Base-by-base conservation (phyloP, 1,140 invertebrate species). In the Chymomyza costata region DNA sequence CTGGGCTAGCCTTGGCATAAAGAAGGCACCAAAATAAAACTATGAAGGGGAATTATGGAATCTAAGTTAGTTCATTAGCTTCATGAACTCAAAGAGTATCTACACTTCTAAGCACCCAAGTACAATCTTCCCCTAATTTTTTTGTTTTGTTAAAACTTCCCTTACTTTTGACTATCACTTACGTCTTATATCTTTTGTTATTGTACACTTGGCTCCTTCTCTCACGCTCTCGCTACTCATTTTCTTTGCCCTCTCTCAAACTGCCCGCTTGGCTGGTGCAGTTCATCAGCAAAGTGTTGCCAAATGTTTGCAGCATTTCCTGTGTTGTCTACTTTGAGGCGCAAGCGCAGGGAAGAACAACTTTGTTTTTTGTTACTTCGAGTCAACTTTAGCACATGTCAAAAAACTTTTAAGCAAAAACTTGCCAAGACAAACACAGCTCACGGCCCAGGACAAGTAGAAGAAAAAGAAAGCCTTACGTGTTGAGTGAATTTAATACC, bases 241-340 rank as follows among this genome's bases (percentile, higher is more conserved):
- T n/a, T n/a, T n/a, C 44, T 14, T 39, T 8, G 31, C 13, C 19
- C 16, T 28, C 34, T 34, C 35, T 8, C 47, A 49, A 31, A 25
- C 15, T 25, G 57, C 54, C 51, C 52, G 45, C 8, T 32, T 43
- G 13, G 30, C 25, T 43, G n/a, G n/a, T 46, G 2, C 31, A 25
- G 17, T 45, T 56, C 21, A 25, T 50, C 55, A 10, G 65, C 65
- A 52, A 65, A 76, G 63, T 78, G 71, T 76, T 78, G 66, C 73
- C 71, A 80, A 76, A 76, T 80, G 62, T 76, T 76, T 66, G 73
- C 71, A 78, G 66, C 58, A 80, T 60, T 76, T 76, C 71, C 73
- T 78, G 66, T 63, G 66, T 63, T 76, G 71, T 76, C 73, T 71
- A 39, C 68, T 55, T 50, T 47, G 28, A 55, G 65, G 65, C 65